phyloP scores from a whole-genome alignment of 2,797 vertebrate species.

The Neoniphon sammara region DNA sequence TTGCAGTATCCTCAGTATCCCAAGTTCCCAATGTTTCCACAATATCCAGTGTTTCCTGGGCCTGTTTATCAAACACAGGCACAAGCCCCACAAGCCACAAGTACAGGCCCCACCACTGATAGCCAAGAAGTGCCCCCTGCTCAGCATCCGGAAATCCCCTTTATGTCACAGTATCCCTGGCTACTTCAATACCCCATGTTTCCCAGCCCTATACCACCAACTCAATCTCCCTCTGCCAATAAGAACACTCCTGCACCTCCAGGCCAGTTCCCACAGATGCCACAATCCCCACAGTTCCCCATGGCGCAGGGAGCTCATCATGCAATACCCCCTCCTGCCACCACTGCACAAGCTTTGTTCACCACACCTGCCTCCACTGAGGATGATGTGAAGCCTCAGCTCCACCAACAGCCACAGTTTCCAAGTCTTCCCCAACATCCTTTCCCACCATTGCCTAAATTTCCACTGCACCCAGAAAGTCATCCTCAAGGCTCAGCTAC shows the following conservation, averaged over 20 bases:
- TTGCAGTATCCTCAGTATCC: constrained; percentile 10
- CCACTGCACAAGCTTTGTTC: constrained; percentile 4
- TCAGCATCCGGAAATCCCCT: constrained; percentile 14
- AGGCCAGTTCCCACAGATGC: background rate
- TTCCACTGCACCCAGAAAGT: background rate
- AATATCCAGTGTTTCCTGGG: constrained; percentile 13
- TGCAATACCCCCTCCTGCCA: constrained; percentile 23
- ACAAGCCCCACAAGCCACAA: background rate
- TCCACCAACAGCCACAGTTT: constrained; percentile 27
- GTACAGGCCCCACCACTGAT: background rate
- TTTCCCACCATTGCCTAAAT: constrained; percentile 4
- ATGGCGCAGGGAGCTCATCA: constrained; percentile 34
- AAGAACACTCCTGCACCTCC: constrained; percentile 2
- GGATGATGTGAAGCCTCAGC: constrained; percentile 17
- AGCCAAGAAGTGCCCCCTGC: constrained; percentile 15
- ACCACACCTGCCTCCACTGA: constrained; percentile 11
- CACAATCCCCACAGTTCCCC: constrained; percentile 32
- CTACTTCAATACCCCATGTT: constrained; percentile 21
- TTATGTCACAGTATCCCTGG: constrained; percentile 25
- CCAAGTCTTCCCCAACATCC: constrained; percentile 18
- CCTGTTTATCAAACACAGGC: background rate
- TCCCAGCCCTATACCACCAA: constrained; percentile 20
- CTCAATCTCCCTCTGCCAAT: background rate
- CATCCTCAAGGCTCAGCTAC: background rate
- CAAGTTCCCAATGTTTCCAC: constrained; percentile 32